Base-by-base conservation (phyloP, 2,113 vertebrate species). In the Sebastes fasciatus region DNA sequence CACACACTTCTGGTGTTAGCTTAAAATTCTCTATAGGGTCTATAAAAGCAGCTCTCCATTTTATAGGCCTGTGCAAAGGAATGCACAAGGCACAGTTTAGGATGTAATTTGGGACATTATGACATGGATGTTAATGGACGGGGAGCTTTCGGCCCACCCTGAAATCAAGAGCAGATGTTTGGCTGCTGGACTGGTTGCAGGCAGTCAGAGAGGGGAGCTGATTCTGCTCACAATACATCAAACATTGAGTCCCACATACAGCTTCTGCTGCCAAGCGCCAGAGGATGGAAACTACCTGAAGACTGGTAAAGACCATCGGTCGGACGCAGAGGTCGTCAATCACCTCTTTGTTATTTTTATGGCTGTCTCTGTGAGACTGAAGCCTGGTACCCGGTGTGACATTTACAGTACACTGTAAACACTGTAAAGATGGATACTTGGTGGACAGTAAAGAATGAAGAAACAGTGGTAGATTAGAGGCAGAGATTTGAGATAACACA, bases 101-200 rank as follows among this genome's bases (percentile, higher is more conserved):
- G 82, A 82, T 90, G 73, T 74, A 83, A 88, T 91, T 89, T 84
- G 79, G 82, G 83, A 90, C 90, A 93, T 92, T 93, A 89, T 79
- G 92, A 91, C 86, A 84, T 84, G 83, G 90, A 91, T 89, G 89
- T 86, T 92, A 93, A 93, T 90, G 90, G 83, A 89, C 66, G 54
- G 54, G 79, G 86, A 92, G 83, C 84, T 95, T 92, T 91, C 72
- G 84, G 93, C 87, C 90, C 84, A 64, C 86, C 79, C 86, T 86
- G 85, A 89, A 93, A 94, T 93, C 79, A 85, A 67, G 85, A 94
- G 86, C 94, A 95, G 94, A 94, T 95, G 93, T 92, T 88, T 84
- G 88, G 82, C 90, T 73, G 69, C 76, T 68, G 74, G 83, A 91
- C 73, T 54, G 21, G 83, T 90, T 69, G 13, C 79, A 79, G 75